These are phyloP conservation scores for Lophotriccus pileatus DNA, from an alignment of 2,797 vertebrate genomes.

Conservation along the genomic window DNA sequence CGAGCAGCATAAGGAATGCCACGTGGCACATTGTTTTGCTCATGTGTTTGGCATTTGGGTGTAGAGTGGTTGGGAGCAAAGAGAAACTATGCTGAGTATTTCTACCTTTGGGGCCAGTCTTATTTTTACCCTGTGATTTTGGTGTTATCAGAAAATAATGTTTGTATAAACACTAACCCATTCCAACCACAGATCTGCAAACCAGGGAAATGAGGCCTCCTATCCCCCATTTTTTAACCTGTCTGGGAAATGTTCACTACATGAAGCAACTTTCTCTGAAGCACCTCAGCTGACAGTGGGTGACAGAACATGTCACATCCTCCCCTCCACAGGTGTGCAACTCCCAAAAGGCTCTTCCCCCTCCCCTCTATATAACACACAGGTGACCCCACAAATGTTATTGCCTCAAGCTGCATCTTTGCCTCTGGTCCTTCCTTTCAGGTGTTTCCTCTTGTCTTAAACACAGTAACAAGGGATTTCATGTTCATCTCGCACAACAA, in stretches of 20 bases:
- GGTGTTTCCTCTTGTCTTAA: neutral
- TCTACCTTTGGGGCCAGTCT: neutral
- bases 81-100: neutral
- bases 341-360: neutral
- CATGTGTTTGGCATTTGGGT: neutral
- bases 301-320: neutral
- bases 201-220: accelerated
- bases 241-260: neutral
- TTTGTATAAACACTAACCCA: accelerated
- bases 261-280: neutral
- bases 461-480: neutral
- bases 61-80: accelerated
- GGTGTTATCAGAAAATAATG: neutral
- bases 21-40: neutral
- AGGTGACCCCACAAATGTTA: accelerated
- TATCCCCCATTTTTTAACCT: neutral
- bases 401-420: neutral
- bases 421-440: neutral
- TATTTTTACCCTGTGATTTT: neutral
- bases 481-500: accelerated
- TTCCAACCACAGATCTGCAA: neutral
- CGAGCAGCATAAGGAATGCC: neutral
- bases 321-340: neutral
- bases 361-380: accelerated
- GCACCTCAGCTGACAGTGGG: neutral